Conservation (phyloP, 2,888 invertebrate genomes). For the Calameuta pallipes region DNA sequence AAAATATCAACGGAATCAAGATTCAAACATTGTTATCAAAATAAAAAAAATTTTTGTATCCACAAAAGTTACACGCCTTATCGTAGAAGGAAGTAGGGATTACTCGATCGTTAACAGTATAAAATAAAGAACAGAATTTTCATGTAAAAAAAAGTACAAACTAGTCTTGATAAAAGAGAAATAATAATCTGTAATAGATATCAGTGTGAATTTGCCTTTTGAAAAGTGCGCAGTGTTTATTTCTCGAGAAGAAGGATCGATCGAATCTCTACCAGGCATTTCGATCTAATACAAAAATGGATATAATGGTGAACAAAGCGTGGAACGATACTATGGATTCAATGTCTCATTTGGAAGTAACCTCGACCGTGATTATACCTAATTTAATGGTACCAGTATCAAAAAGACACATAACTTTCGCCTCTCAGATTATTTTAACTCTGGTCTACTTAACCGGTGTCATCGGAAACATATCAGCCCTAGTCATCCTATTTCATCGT, state of each 20-base stretch:
- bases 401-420: slow-evolving; percentile 47
- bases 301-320: not conserved
- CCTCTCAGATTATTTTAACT: slow-evolving; percentile 66
- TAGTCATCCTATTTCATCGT: slow-evolving; percentile 77
- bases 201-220: not conserved
- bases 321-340: slow-evolving; percentile 34
- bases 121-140: not conserved
- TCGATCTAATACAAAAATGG: not conserved
- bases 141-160: not conserved
- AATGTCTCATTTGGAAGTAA: slow-evolving; percentile 20
- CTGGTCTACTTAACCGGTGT: slow-evolving; percentile 76
- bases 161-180: not conserved
- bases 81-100: not conserved
- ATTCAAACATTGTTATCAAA: not conserved
- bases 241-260: not conserved
- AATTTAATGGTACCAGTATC: slow-evolving; percentile 17
- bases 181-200: not conserved
- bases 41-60: not conserved
- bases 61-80: not conserved
- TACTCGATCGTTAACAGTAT: not conserved
- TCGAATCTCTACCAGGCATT: not conserved
- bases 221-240: not conserved
- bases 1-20: not conserved
- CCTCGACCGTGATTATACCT: slow-evolving; percentile 25
- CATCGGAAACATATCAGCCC: slow-evolving; percentile 81